phyloP scores from a whole-genome alignment of 2,888 invertebrate genomes.

The Girardia tigrina region DNA sequence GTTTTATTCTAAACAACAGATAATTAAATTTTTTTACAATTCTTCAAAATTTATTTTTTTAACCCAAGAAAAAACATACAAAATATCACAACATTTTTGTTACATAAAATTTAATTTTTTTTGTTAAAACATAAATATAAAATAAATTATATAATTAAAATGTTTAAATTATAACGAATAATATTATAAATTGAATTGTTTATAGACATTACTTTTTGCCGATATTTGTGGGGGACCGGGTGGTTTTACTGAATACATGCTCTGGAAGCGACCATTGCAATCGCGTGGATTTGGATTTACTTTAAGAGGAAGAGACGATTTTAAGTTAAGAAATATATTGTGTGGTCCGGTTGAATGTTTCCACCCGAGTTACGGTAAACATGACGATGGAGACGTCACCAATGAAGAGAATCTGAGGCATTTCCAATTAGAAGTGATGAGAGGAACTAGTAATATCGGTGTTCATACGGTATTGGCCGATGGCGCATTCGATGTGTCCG shows the following conservation, averaged over 20 bases:
- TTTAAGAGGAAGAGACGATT: conserved; percentile 66
- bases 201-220: conserved; percentile 58
- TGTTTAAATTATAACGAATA: too few species aligned
- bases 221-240: conserved; percentile 93
- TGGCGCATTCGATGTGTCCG: conserved; percentile 54
- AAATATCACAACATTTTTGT: too few species aligned
- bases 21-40: too few species aligned
- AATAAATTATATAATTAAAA: too few species aligned
- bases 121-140: too few species aligned
- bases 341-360: conserved; percentile 75
- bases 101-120: too few species aligned
- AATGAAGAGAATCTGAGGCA: conserved; percentile 69
- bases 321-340: conserved; percentile 68
- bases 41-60: too few species aligned
- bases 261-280: conserved; percentile 57
- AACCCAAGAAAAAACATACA: too few species aligned
- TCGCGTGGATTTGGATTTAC: conserved; percentile 91
- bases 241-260: conserved; percentile 83
- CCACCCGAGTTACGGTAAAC: conserved; percentile 73
- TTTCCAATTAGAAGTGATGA: conserved; percentile 49
- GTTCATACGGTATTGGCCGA: conserved; percentile 95
- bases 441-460: conserved; percentile 53
- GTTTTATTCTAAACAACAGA: too few species aligned
- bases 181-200: too few species aligned
- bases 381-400: conserved; percentile 74